Percentiles rank a stretch among this genome's conserved stretches.
phyloP scores from a whole-genome alignment of 2,797 vertebrate species.

The Sus cebifrons region DNA sequence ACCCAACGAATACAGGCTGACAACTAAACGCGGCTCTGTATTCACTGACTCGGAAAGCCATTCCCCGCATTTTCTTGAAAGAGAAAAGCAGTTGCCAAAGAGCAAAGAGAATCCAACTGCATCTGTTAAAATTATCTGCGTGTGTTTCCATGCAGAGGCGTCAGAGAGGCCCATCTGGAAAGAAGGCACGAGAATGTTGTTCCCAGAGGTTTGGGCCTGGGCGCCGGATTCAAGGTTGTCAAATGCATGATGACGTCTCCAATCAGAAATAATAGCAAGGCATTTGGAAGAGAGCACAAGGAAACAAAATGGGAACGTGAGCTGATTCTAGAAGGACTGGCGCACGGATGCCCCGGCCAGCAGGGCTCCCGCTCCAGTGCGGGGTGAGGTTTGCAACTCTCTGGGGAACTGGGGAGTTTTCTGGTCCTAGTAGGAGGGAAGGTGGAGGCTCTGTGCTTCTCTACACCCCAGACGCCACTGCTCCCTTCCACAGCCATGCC shows the following conservation, averaged over 20 bases:
- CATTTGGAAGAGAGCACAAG: background rate
- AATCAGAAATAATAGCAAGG: background rate
- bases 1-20: rapidly evolving
- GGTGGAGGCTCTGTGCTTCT: background rate
- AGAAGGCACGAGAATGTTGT: background rate
- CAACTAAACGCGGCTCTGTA: background rate
- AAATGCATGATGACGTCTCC: rapidly evolving
- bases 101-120: background rate
- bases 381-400: background rate
- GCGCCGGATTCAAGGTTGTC: background rate
- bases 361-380: no score
- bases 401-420: background rate
- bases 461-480: background rate
- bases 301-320: no score
- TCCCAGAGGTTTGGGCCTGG: background rate
- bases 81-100: slow-evolving; percentile 12
- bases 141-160: rapidly evolving
- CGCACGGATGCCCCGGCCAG: background rate
- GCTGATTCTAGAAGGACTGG: background rate
- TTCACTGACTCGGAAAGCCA: slow-evolving; percentile 38
- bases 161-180: background rate
- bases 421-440: background rate
- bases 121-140: background rate
- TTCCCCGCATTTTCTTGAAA: background rate
- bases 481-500: background rate